Percentiles rank a stretch among this genome's conserved stretches.
Evolutionary conservation across 2,888 invertebrate genomes (phyloP).

Genomic region (Sesamia inferens): DNA sequence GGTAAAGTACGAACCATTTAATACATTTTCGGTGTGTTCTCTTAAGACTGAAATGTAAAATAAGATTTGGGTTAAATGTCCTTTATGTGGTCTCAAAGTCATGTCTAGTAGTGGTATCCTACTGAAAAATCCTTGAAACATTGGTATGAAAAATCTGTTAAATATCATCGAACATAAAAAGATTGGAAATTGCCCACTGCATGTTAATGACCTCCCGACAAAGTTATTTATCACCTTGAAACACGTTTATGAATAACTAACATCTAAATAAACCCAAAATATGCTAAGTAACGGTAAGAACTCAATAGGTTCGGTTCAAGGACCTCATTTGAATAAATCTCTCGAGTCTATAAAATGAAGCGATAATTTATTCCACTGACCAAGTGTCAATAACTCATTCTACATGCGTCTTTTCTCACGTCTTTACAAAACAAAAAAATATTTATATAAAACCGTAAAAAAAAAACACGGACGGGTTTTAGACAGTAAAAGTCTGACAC

Average conservation of each 20-base stretch:
- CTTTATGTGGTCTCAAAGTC: background rate
- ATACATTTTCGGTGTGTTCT: background rate
- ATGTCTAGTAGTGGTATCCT: background rate
- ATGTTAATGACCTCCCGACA: constrained; percentile 12
- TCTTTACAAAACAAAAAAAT: background rate
- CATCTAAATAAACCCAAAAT: constrained; percentile 9
- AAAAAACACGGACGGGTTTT: no score
- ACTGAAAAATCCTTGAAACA: background rate
- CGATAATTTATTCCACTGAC: constrained; percentile 43
- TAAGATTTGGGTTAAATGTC: background rate
- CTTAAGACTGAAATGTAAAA: background rate
- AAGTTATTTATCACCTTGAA: constrained; percentile 27
- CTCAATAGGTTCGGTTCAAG: constrained; percentile 42
- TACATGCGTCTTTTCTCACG: background rate
- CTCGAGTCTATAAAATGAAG: constrained; percentile 15
- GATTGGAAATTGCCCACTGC: background rate
- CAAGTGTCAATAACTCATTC: constrained; percentile 9
- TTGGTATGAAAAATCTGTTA: background rate
- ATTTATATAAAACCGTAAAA: background rate
- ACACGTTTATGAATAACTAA: constrained; percentile 14
- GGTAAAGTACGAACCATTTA: background rate
- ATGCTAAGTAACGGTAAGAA: constrained; percentile 20
- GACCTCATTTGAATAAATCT: constrained; percentile 58
- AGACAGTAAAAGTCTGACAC: no score
- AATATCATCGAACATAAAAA: background rate